These are phyloP conservation scores for Pomatostomus ruficeps DNA, from an alignment of 2,113 vertebrate species.

Conservation along the genomic window DNA sequence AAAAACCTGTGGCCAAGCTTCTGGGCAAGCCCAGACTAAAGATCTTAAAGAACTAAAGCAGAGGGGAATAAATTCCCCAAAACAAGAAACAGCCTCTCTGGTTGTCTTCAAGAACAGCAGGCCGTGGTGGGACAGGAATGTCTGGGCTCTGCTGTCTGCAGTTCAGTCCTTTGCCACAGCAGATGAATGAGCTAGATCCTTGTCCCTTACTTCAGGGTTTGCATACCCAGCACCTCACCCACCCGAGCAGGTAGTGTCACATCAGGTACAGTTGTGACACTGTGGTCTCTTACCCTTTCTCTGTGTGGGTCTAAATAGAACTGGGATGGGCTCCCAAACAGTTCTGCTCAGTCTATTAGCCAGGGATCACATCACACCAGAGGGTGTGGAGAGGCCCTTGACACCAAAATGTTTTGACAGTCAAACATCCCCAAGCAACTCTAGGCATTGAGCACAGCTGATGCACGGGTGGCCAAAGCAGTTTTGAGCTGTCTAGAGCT, in stretches of 20 bases:
- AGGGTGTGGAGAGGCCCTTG: not conserved
- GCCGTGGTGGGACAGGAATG: not conserved
- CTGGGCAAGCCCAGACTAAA: not conserved
- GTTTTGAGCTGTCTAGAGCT: not conserved
- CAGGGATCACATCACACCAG: not conserved
- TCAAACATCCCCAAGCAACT: conserved; percentile 18
- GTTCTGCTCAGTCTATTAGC: not conserved
- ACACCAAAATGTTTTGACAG: conserved; percentile 41
- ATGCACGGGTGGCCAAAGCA: not conserved
- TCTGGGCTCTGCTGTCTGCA: not conserved
- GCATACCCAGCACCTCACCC: not conserved
- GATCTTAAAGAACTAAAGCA: not conserved
- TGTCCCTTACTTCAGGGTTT: not conserved
- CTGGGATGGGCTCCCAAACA: not conserved
- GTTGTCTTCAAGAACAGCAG: not conserved
- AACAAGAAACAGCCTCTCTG: not conserved
- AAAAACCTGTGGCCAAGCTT: not conserved
- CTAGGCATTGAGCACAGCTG: not conserved
- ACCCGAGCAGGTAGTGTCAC: not conserved
- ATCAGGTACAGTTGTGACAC: not conserved
- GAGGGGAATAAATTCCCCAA: not conserved
- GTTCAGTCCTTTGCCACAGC: not conserved
- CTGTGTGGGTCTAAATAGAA: not conserved
- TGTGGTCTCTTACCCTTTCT: not conserved
- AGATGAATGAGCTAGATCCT: not conserved